Evolutionary conservation across 2,888 invertebrate genomes (phyloP).

Genomic region (Lissonota sp.): DNA sequence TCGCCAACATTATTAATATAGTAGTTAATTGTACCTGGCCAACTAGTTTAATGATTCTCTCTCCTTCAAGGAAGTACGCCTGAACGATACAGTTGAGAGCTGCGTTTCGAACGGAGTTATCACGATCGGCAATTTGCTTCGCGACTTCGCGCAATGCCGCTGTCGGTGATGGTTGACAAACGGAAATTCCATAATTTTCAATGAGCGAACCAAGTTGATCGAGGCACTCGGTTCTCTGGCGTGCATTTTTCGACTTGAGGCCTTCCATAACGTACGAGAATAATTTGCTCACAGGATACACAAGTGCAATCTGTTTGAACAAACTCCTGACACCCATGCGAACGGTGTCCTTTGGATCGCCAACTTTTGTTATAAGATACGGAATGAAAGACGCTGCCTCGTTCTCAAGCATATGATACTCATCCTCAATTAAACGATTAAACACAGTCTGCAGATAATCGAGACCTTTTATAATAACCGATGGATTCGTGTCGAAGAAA

Average conservation of each 20-base stretch:
- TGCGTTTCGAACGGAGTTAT: constrained; percentile 97
- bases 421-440: constrained; percentile 90
- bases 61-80: constrained; percentile 95
- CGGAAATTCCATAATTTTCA: constrained; percentile 92
- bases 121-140: constrained; percentile 97
- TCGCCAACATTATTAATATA: not conserved
- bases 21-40: constrained; percentile 89
- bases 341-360: constrained; percentile 98
- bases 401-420: constrained; percentile 94
- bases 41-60: constrained; percentile 95
- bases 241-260: constrained; percentile 97
- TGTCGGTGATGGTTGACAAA: constrained; percentile 92
- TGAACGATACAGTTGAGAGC: constrained; percentile 97
- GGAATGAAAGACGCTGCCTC: constrained; percentile 98
- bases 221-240: constrained; percentile 97
- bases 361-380: constrained; percentile 97
- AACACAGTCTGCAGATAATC: constrained; percentile 96
- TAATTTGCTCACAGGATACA: constrained; percentile 95
- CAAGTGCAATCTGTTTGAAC: constrained; percentile 92
- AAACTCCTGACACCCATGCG: constrained; percentile 94
- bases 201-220: constrained; percentile 95
- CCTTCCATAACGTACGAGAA: constrained; percentile 97
- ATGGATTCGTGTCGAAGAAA: constrained; percentile 99
- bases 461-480: constrained; percentile 96
- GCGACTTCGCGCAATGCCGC: constrained; percentile 95